These are phyloP conservation scores for Laspeyria flexula DNA, from an alignment of 2,888 invertebrate species.

Conservation along the genomic window DNA sequence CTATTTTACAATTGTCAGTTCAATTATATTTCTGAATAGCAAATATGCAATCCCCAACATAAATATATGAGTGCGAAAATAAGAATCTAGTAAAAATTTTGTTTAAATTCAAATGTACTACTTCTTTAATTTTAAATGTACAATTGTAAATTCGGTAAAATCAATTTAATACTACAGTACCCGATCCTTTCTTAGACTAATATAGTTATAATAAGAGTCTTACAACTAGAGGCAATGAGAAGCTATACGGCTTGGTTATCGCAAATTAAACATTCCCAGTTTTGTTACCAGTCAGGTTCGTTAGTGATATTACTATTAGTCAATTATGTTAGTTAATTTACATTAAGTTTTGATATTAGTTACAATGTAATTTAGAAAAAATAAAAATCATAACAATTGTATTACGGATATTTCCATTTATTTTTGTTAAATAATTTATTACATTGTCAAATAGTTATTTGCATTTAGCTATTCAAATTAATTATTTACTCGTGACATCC, in stretches of 20 bases:
- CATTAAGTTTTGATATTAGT: neutral
- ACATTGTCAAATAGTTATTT: neutral
- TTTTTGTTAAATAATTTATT: conserved; percentile 10
- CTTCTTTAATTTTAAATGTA: neutral
- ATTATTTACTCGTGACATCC: neutral
- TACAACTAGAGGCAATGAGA: conserved; percentile 44
- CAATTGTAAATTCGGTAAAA: conserved; percentile 18
- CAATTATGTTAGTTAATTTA: neutral
- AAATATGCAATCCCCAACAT: too few relatives aligned
- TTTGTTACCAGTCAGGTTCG: conserved; percentile 32
- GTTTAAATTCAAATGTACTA: too few relatives aligned
- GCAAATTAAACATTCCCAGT: conserved; percentile 37
- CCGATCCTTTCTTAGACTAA: conserved; percentile 36
- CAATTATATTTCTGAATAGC: neutral
- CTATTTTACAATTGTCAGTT: conserved; percentile 14
- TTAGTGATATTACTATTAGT: conserved; percentile 19
- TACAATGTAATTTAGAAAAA: neutral
- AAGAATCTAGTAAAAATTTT: too few relatives aligned
- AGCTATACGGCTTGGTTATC: conserved; percentile 44
- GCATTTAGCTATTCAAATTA: neutral
- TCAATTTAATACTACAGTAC: conserved; percentile 26
- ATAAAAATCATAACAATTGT: conserved; percentile 5
- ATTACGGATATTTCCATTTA: conserved; percentile 6
- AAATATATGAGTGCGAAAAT: too few relatives aligned
- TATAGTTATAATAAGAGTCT: conserved; percentile 11